Evolutionary conservation across 2,113 vertebrate species (phyloP).

Genomic region (Pipra filicauda): DNA sequence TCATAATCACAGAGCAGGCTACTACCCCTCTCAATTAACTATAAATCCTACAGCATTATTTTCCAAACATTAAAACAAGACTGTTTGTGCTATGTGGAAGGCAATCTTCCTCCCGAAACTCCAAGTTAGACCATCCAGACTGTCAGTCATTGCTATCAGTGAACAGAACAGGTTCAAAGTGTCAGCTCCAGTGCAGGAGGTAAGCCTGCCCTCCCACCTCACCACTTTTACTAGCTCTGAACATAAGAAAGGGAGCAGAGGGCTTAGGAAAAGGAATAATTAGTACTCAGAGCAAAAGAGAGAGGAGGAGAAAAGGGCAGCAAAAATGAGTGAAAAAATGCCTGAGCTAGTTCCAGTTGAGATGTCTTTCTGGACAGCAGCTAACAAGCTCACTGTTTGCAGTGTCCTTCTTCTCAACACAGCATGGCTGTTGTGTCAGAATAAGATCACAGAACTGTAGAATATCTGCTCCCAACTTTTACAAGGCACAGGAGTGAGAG

Average conservation of each 20-base stretch:
- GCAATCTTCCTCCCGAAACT: background rate
- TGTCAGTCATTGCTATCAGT: background rate
- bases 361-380: background rate
- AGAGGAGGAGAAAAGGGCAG: background rate
- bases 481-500: background rate
- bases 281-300: background rate
- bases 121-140: background rate
- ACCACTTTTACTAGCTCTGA: background rate
- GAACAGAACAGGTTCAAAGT: background rate
- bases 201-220: background rate
- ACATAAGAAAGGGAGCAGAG: background rate
- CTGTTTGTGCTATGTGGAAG: background rate
- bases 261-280: background rate
- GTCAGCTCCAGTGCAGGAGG: background rate
- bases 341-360: background rate
- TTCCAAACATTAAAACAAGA: background rate
- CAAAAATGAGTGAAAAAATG: background rate
- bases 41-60: background rate
- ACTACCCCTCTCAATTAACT: background rate
- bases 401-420: background rate
- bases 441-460: background rate
- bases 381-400: background rate
- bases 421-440: background rate
- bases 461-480: background rate
- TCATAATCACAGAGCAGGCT: background rate